Conservation (phyloP, 2,888 invertebrate genomes). For the Campoplex capitator region DNA sequence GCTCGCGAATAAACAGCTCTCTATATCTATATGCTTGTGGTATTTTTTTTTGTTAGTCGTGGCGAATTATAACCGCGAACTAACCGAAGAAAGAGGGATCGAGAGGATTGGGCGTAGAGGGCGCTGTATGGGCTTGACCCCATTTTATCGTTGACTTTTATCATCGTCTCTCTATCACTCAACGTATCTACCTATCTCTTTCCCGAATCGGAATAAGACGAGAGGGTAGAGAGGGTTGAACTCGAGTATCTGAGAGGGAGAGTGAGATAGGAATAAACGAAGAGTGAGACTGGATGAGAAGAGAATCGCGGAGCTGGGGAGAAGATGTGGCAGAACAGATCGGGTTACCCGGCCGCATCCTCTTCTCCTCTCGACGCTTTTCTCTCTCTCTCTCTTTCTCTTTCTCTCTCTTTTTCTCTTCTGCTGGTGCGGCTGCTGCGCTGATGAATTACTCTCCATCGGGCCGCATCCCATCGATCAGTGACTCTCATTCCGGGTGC, state of each 20-base stretch:
- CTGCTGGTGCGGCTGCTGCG: conserved; percentile 53
- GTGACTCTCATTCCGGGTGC: conserved; percentile 78
- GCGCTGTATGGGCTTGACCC: conserved; percentile 77
- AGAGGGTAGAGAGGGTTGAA: conserved; percentile 47
- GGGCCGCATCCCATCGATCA: conserved; percentile 73
- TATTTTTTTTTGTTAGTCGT: neutral
- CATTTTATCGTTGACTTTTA: conserved; percentile 76
- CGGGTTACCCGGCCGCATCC: conserved; percentile 82
- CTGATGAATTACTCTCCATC: conserved; percentile 79
- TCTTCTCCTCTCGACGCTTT: conserved; percentile 71
- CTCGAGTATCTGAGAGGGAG: conserved; percentile 61
- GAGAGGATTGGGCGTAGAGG: conserved; percentile 66
- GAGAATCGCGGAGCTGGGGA: conserved; percentile 68
- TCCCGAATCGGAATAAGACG: conserved; percentile 65
- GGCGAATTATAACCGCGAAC: conserved; percentile 34
- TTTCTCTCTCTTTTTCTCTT: conserved; percentile 51
- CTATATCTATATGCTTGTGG: neutral
- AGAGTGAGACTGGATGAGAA: conserved; percentile 50
- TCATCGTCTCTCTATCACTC: conserved; percentile 38
- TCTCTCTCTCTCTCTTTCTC: conserved; percentile 64
- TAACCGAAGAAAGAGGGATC: conserved; percentile 58
- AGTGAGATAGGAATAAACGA: conserved; percentile 72
- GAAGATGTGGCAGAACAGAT: conserved; percentile 73
- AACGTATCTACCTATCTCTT: conserved; percentile 46
- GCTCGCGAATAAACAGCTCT: conserved; percentile 10